Evolutionary conservation across 2,888 invertebrate genomes (phyloP).

Genomic region (Zaprionus bogoriensis): DNA sequence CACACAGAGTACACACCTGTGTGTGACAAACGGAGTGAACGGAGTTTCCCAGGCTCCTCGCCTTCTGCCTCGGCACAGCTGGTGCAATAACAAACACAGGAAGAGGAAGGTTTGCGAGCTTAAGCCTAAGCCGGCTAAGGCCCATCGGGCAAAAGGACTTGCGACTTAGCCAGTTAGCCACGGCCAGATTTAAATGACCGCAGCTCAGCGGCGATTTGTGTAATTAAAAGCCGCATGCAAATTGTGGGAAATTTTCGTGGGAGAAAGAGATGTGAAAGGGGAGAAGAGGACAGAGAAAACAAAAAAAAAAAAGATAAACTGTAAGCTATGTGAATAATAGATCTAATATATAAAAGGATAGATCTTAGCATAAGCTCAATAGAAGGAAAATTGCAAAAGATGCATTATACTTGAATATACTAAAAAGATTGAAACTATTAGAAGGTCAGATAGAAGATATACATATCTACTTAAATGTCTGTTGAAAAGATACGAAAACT

Average conservation of each 20-base stretch:
- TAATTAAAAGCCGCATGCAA: slow-evolving; percentile 74
- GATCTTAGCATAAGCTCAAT: too few species aligned
- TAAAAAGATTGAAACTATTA: too few species aligned
- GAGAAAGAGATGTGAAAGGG: too few species aligned
- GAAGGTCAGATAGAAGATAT: too few species aligned
- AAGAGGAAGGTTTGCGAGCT: slow-evolving; percentile 64
- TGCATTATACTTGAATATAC: too few species aligned
- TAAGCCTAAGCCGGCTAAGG: slow-evolving; percentile 69
- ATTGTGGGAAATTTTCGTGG: slow-evolving; percentile 64
- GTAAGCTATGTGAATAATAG: too few species aligned
- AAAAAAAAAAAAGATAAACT: too few species aligned
- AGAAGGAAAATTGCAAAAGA: too few species aligned
- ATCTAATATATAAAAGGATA: too few species aligned
- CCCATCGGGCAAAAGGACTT: slow-evolving; percentile 45
- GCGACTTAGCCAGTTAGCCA: slow-evolving; percentile 66
- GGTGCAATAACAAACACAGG: slow-evolving; percentile 65
- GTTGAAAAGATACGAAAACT: too few species aligned
- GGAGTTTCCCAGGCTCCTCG: slow-evolving; percentile 71
- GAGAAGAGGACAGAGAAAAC: too few species aligned
- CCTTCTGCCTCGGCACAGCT: slow-evolving; percentile 39
- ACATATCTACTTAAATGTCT: too few species aligned
- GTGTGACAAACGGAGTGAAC: slow-evolving; percentile 14
- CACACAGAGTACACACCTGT: slow-evolving; percentile 39
- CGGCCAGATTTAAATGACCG: slow-evolving; percentile 73
- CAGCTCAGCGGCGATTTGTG: slow-evolving; percentile 72